A percentile compares a stretch with the other conserved stretches of the same genome.
Evolutionary conservation across 2,797 vertebrate genomes (phyloP).

Genomic region (Dipus sagitta): DNA sequence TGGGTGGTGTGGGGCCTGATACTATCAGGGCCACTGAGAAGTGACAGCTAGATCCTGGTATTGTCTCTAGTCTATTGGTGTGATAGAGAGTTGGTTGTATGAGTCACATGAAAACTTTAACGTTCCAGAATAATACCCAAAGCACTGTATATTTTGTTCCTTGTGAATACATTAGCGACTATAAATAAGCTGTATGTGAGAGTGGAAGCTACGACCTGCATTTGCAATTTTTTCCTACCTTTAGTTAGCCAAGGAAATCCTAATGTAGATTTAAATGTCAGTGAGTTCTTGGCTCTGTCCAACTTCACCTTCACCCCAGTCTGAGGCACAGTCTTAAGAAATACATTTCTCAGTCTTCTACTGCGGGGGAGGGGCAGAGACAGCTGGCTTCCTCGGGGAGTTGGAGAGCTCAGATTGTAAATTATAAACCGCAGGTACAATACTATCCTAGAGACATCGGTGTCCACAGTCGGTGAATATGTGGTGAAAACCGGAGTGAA

Average conservation of each 20-base stretch:
- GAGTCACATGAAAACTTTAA: not conserved
- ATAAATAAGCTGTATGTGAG: conserved; percentile 32
- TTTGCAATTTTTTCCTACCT: not conserved
- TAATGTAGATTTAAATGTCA: conserved; percentile 26
- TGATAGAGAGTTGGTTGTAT: not conserved
- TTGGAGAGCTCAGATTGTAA: not conserved
- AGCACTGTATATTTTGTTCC: not conserved
- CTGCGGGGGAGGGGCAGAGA: not conserved
- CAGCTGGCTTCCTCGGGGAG: not conserved
- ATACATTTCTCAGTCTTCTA: not conserved
- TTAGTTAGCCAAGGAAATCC: conserved; percentile 12
- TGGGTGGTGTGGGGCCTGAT: not conserved
- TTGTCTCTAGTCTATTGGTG: not conserved
- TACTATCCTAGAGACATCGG: not conserved
- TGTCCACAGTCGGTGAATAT: not conserved
- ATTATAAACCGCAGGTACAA: not conserved
- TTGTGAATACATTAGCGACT: not conserved
- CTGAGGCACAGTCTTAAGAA: not conserved
- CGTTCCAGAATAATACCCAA: not conserved
- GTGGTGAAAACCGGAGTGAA: not conserved
- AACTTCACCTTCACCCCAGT: not conserved
- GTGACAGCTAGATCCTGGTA: not conserved
- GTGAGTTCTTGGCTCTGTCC: not conserved
- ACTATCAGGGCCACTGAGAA: not conserved
- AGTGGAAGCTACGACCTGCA: conserved; percentile 12